Percentiles rank a stretch among this genome's conserved stretches.
Conservation (phyloP, 2,797 vertebrate genomes). For the Myiotriccus ornatus region DNA sequence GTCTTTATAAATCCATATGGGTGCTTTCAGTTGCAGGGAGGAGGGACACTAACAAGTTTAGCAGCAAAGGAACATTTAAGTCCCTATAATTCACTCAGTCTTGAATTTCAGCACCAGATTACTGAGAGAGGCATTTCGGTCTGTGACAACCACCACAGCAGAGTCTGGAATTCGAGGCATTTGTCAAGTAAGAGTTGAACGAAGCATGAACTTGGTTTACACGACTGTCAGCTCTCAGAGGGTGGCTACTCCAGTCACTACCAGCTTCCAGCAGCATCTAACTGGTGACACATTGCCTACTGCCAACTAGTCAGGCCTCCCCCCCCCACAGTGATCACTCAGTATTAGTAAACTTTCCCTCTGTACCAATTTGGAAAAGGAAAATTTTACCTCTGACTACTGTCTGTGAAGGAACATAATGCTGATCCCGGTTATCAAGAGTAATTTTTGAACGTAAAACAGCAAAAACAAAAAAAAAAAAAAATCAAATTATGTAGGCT, state of each 20-base stretch:
- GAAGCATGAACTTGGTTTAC: background rate
- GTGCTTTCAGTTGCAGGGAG: background rate
- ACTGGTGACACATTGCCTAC: background rate
- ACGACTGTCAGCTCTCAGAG: background rate
- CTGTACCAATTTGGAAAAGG: background rate
- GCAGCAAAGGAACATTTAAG: background rate
- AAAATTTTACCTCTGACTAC: background rate
- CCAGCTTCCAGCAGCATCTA: background rate
- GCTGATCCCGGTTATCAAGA: background rate
- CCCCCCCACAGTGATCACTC: background rate
- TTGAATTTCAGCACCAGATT: background rate
- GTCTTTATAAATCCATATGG: background rate
- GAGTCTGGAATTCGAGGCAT: background rate
- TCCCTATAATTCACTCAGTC: background rate
- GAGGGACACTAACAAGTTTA: background rate
- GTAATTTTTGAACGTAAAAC: background rate
- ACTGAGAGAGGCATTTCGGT: background rate
- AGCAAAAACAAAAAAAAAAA: background rate
- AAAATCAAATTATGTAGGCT: accelerated
- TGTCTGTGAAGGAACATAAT: background rate
- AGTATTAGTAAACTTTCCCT: background rate
- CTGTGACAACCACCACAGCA: background rate
- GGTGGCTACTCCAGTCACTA: background rate
- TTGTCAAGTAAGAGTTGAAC: background rate
- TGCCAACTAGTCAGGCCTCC: background rate